Evolutionary conservation across 2,113 vertebrate species (phyloP).

Genomic region (Tupaia chinensis): DNA sequence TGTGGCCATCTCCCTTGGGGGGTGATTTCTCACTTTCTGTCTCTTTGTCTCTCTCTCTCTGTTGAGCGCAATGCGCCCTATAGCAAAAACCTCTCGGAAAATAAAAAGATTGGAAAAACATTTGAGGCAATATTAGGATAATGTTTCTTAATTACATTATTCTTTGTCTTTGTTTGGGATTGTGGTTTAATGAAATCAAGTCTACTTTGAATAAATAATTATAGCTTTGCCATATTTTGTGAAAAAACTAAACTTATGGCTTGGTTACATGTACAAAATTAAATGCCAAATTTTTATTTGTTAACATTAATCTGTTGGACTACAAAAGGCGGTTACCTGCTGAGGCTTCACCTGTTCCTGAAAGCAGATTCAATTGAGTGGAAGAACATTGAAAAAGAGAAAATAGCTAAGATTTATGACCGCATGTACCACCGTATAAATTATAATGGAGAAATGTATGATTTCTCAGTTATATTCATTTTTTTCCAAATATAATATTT

Average conservation of each 20-base stretch:
- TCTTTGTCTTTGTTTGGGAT: conserved; percentile 30
- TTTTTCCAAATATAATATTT: background rate
- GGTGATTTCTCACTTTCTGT: too few relatives aligned
- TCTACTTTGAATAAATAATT: conserved; percentile 12
- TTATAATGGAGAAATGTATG: background rate
- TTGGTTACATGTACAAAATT: background rate
- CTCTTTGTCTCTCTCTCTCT: too few relatives aligned
- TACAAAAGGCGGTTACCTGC: background rate
- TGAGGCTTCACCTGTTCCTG: background rate
- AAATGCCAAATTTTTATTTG: conserved; percentile 2
- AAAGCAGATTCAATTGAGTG: background rate
- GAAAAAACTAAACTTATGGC: background rate
- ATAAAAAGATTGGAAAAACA: too few relatives aligned
- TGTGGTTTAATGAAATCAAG: conserved; percentile 38
- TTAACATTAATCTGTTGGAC: background rate
- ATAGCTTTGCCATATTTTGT: background rate
- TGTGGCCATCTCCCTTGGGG: too few relatives aligned
- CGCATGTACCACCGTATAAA: background rate
- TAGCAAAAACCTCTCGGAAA: too few relatives aligned
- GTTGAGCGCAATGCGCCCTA: too few relatives aligned
- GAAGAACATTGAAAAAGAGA: background rate
- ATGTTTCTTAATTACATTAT: background rate
- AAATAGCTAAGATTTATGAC: conserved; percentile 1
- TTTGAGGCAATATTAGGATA: too few relatives aligned
- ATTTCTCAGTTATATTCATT: conserved; percentile 18